A percentile compares a stretch with the other conserved stretches of the same genome.
Conservation (phyloP, 2,113 vertebrate species). For the Hemibagrus wyckioides region DNA sequence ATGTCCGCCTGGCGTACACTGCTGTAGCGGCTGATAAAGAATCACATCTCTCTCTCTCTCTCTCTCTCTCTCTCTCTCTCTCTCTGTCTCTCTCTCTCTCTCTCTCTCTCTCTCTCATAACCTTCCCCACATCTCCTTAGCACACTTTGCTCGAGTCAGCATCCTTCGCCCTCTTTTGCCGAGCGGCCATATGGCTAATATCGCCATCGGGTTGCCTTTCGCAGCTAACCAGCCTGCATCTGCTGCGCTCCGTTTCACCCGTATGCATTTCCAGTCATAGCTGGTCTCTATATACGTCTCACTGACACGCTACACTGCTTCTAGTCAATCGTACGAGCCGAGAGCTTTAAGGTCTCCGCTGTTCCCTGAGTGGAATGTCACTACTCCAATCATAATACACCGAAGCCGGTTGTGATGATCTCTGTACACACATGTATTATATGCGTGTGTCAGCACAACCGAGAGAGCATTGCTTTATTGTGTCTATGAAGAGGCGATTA, state of each 20-base stretch:
- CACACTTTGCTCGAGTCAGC: slow-evolving; percentile 43
- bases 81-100: slow-evolving; percentile 52
- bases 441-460: slow-evolving; percentile 28
- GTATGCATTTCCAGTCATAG: slow-evolving; percentile 13
- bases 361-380: background rate
- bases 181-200: slow-evolving; percentile 43
- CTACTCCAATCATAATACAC: slow-evolving; percentile 6
- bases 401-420: slow-evolving; percentile 3
- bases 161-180: slow-evolving; percentile 33
- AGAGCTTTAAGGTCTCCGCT: background rate
- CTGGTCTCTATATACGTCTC: background rate
- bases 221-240: slow-evolving; percentile 37
- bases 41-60: slow-evolving; percentile 18
- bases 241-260: slow-evolving; percentile 4
- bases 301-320: slow-evolving; percentile 11
- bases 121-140: slow-evolving; percentile 40
- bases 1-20: slow-evolving; percentile 36
- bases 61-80: slow-evolving; percentile 2
- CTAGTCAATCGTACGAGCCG: background rate
- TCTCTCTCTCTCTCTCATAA: slow-evolving; percentile 15
- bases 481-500: slow-evolving; percentile 30
- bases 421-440: background rate
- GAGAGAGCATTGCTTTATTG: slow-evolving; percentile 15
- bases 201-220: slow-evolving; percentile 40
- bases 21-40: slow-evolving; percentile 18